Evolutionary conservation across 2,888 invertebrate species (phyloP).

Genomic region (Leucophora obtusa): DNA sequence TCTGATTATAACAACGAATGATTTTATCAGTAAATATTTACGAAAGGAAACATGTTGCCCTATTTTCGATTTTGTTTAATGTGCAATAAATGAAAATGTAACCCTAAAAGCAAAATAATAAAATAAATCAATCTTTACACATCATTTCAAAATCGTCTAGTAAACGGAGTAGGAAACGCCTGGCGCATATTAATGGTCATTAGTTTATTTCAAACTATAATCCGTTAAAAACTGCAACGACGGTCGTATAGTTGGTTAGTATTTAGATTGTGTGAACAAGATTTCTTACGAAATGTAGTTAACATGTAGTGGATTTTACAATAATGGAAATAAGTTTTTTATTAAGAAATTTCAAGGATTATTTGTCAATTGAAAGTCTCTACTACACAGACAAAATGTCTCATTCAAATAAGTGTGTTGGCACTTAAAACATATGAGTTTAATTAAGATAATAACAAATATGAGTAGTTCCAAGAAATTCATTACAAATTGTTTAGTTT

Average conservation of each 20-base stretch:
- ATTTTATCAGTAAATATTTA: background rate
- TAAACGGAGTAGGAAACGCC: too few species aligned
- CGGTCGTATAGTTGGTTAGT: too few species aligned
- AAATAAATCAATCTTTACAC: too few species aligned
- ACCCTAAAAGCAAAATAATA: too few species aligned
- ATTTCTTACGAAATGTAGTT: too few species aligned
- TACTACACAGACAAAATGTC: conserved; percentile 14
- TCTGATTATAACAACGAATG: background rate
- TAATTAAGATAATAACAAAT: too few species aligned
- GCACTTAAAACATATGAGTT: background rate
- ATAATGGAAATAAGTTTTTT: background rate
- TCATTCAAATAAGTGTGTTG: conserved; percentile 6
- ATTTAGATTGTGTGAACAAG: too few species aligned
- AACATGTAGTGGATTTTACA: background rate
- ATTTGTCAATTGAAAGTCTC: conserved; percentile 24
- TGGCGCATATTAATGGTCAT: too few species aligned
- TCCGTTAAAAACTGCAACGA: too few species aligned
- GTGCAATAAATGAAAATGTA: background rate
- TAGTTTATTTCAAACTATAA: too few species aligned
- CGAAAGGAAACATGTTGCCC: background rate
- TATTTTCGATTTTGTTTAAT: background rate
- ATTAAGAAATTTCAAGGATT: background rate
- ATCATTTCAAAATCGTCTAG: too few species aligned
- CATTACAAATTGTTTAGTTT: background rate
- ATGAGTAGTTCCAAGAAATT: background rate